phyloP scores from a whole-genome alignment of 2,797 vertebrate species.

The Bucorvus abyssinicus region DNA sequence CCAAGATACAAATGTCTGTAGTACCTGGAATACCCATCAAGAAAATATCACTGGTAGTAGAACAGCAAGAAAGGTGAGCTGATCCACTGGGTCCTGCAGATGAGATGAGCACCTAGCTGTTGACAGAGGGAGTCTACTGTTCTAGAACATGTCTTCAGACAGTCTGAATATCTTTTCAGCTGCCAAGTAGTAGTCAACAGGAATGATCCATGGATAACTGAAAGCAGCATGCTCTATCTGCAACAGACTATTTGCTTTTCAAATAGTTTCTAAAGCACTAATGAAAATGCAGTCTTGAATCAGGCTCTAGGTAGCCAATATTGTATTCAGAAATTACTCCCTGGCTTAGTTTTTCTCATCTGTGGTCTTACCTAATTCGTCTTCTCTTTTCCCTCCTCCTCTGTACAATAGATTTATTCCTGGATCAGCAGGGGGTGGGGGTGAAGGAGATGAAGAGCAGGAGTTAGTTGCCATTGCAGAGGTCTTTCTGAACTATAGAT shows the following conservation, averaged over 20 bases:
- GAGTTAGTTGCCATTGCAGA: not conserved
- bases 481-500: not conserved
- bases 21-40: slow-evolving; percentile 26
- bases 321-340: not conserved
- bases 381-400: not conserved
- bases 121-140: slow-evolving; percentile 25
- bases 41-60: not conserved
- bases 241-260: not conserved
- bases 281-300: not conserved
- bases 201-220: not conserved
- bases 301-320: not conserved
- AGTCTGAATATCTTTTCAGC: not conserved
- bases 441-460: not conserved
- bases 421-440: not conserved
- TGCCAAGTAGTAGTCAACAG: slow-evolving; percentile 14
- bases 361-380: not conserved
- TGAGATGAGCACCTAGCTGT: not conserved
- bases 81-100: not conserved
- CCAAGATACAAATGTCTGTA: not conserved
- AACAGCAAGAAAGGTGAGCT: not conserved
- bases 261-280: not conserved
- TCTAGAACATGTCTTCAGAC: slow-evolving; percentile 16
- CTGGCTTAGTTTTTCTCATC: not conserved
- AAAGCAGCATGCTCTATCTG: not conserved
- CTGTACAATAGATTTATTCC: not conserved